phyloP scores from a whole-genome alignment of 2,797 vertebrate species.

The Acridotheres tristis region DNA sequence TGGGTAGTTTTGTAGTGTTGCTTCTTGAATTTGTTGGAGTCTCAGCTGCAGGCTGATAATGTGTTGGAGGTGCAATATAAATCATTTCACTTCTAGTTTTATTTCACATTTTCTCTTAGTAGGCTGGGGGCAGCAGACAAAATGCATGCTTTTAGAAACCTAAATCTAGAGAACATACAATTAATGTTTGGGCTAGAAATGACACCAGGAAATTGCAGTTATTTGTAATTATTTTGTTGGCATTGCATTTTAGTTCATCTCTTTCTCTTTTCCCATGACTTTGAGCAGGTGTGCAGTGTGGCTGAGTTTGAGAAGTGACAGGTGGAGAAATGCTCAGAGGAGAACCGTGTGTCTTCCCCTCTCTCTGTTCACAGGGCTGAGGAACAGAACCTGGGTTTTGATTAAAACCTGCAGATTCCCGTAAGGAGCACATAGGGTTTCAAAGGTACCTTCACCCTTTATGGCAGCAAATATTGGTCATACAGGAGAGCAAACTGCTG shows the following conservation, averaged over 20 bases:
- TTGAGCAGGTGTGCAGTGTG: background rate
- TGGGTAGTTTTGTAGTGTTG: background rate
- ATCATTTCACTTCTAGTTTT: background rate
- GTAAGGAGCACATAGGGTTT: background rate
- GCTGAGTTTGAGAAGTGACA: background rate
- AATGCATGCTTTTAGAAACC: background rate
- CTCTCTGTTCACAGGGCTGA: background rate
- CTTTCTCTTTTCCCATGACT: background rate
- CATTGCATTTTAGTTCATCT: background rate
- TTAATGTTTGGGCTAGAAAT: background rate
- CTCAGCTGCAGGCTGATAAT: background rate
- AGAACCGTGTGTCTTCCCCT: background rate
- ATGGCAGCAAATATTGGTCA: background rate
- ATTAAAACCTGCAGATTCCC: background rate
- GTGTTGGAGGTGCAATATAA: background rate
- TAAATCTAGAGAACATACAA: background rate
- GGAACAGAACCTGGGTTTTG: background rate
- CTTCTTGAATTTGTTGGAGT: background rate
- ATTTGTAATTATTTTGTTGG: background rate
- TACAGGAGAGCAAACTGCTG: background rate
- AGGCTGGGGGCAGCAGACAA: background rate
- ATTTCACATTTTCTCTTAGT: background rate
- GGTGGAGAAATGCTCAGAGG: background rate
- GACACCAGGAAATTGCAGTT: background rate
- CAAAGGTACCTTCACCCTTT: background rate